Base-by-base conservation (phyloP, 2,797 vertebrate genomes). In the Mico argentatus region DNA sequence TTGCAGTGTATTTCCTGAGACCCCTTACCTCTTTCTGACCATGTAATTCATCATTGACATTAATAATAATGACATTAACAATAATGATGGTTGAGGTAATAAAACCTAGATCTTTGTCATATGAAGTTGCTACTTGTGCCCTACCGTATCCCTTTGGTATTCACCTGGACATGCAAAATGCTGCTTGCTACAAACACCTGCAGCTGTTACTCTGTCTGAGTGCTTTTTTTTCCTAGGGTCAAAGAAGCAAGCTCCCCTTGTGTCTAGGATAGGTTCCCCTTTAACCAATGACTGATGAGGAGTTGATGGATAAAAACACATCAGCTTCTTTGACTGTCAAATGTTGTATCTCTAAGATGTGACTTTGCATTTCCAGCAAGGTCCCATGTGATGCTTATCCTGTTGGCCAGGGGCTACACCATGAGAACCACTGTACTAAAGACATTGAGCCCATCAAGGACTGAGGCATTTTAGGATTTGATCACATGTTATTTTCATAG, bases 401-500 rank as follows among this genome's bases (percentile, higher is more conserved):
- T 88, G 57, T 10, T 84, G 77, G 50, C 19, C 46, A 61, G 80
- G n/a, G 44, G 77, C 48, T 39, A 73, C 14, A 36, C n/a, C 50
- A 44, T 64, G 33, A 90, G 59, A 70, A 61, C 33, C 44, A 67
- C 30, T 80, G 9, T 79, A 50, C 59, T 64, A 61, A 92, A 91
- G 39, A 88, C 72, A 80, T 50, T 1, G 14, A 81, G n/a, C 12
- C 44, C 27, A 30, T 92, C 9, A 67, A 92, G 14, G 39, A 50
- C 61, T 76, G 41, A 92, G 50, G 33, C 55, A 48, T 80, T 94
- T 96, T 76, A 75, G 77, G 89, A 91, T 89, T 70, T 91, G 39
- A 59, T 85, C 39, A 67, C 79, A 27, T 95, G 79, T 92, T 96
- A 52, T 95, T 95, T 89, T 39, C 52, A 33, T 91, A 85, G 64